These are phyloP conservation scores for Bugulina stolonifera DNA, from an alignment of 2,888 invertebrate species.

Conservation along the genomic window DNA sequence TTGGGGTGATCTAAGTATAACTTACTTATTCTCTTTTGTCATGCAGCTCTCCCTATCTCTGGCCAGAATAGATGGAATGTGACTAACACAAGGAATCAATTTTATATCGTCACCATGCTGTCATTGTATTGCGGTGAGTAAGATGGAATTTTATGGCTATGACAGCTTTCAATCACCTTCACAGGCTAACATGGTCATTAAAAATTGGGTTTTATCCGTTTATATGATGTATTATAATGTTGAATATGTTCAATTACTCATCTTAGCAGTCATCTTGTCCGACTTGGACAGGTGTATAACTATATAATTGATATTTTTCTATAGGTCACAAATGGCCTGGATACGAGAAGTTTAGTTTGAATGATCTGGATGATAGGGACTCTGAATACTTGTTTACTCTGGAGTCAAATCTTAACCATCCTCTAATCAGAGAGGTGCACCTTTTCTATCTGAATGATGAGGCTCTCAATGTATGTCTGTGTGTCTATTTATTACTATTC, in stretches of 20 bases:
- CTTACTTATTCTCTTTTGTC: no score
- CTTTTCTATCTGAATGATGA: not conserved
- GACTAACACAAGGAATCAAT: not conserved
- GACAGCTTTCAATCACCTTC: no score
- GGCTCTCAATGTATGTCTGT: not conserved
- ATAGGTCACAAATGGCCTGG: slow-evolving; percentile 10
- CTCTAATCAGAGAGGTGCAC: slow-evolving; percentile 8
- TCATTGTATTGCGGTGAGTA: slow-evolving; percentile 1
- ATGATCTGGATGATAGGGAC: not conserved
- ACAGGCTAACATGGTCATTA: no score
- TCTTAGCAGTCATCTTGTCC: no score
- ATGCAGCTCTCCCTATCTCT: not conserved
- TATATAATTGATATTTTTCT: no score
- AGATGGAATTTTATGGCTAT: no score
- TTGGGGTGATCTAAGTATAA: no score
- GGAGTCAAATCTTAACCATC: slow-evolving; percentile 12
- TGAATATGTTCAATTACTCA: no score
- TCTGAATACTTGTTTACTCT: not conserved
- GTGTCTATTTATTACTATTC: no score
- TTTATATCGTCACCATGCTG: slow-evolving; percentile 6
- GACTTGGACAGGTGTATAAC: no score
- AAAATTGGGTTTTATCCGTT: no score
- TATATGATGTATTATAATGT: no score
- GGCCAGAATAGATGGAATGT: not conserved
- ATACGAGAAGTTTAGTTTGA: not conserved